Evolutionary conservation across 2,888 invertebrate species (phyloP).

Genomic region (Macrostomum cliftonense): DNA sequence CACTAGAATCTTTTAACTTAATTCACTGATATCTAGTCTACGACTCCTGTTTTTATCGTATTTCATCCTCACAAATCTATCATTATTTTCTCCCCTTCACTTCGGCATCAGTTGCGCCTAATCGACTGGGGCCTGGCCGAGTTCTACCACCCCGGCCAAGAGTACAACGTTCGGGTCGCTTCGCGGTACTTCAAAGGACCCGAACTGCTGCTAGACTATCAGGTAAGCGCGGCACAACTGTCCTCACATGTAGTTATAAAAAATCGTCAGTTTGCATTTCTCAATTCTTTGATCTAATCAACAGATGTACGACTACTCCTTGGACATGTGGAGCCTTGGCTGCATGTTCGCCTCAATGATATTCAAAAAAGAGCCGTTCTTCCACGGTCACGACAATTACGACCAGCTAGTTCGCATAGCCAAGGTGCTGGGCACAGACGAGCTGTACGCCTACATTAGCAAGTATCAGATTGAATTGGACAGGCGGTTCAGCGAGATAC

Average conservation of each 20-base stretch:
- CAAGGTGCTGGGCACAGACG: slow-evolving; percentile 97
- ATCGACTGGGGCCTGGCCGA: slow-evolving; percentile 99
- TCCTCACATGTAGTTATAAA: too few species aligned
- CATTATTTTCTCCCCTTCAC: too few species aligned
- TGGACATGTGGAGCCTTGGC: slow-evolving; percentile 99
- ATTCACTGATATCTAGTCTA: too few species aligned
- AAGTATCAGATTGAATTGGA: slow-evolving; percentile 99
- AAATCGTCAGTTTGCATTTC: too few species aligned
- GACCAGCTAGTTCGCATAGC: slow-evolving; percentile 96
- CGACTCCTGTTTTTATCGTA: too few species aligned
- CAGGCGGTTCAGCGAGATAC: slow-evolving; percentile 40
- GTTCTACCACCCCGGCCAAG: slow-evolving; percentile 98
- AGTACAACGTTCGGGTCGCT: slow-evolving; percentile 97
- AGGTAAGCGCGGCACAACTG: too few species aligned
- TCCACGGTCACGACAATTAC: slow-evolving; percentile 99
- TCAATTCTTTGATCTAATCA: too few species aligned
- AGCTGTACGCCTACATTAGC: slow-evolving; percentile 93
- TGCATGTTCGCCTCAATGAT: slow-evolving; percentile 99
- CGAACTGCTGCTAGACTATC: slow-evolving; percentile 91
- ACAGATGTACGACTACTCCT: slow-evolving; percentile 86
- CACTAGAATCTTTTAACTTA: too few species aligned
- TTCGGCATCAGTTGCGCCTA: slow-evolving; percentile 67
- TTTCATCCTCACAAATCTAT: too few species aligned
- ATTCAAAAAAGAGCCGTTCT: slow-evolving; percentile 94
- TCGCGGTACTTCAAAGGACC: slow-evolving; percentile 98